Evolutionary conservation across 2,888 invertebrate species (phyloP).

Genomic region (Phrixothrix hirtus): DNA sequence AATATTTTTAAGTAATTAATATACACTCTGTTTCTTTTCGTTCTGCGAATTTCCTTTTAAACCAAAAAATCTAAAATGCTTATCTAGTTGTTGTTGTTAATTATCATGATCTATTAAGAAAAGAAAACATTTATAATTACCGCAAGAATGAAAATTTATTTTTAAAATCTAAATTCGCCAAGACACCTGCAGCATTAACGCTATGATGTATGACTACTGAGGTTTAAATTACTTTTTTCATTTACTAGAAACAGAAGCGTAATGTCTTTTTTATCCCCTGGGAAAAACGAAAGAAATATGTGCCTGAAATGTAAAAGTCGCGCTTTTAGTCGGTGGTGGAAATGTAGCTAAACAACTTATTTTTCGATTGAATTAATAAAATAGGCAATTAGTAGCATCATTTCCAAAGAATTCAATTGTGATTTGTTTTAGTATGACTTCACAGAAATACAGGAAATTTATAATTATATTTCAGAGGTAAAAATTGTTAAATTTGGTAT

Average conservation of each 20-base stretch:
- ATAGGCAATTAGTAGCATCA: too few species aligned
- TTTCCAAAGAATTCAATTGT: too few species aligned
- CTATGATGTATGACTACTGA: constrained; percentile 45
- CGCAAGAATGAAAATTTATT: constrained; percentile 21
- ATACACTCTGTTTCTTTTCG: constrained; percentile 13
- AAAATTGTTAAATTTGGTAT: too few species aligned
- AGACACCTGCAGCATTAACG: constrained; percentile 42
- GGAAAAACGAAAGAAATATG: constrained; percentile 43
- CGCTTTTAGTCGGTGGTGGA: neutral
- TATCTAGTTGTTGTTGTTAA: too few species aligned
- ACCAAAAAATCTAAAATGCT: constrained; percentile 9
- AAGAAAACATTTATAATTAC: constrained; percentile 1
- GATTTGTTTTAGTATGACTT: too few species aligned
- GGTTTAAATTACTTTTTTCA: constrained; percentile 52
- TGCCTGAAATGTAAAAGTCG: too few species aligned
- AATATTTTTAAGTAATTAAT: constrained; percentile 28
- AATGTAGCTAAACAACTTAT: too few species aligned
- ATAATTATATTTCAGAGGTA: too few species aligned
- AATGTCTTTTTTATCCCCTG: constrained; percentile 54
- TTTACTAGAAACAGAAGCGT: constrained; percentile 46
- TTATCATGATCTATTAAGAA: neutral
- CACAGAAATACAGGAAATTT: too few species aligned
- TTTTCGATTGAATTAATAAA: too few species aligned
- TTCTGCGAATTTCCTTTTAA: constrained; percentile 17
- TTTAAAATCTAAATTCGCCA: constrained; percentile 11